phyloP scores from a whole-genome alignment of 1,140 invertebrate species.

The Heterodera carotae region DNA sequence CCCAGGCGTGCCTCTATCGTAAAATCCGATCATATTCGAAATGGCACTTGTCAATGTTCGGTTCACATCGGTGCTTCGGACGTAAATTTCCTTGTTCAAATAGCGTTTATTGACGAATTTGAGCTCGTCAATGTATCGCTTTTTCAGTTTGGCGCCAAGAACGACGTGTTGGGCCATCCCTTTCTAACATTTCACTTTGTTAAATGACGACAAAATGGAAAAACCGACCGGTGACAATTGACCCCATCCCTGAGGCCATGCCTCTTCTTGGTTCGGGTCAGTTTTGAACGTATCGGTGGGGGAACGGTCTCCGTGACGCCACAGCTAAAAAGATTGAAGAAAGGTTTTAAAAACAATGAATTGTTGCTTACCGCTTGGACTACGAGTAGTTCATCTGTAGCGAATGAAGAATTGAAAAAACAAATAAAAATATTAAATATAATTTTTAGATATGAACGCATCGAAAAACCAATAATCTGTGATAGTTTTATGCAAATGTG shows the following conservation, averaged over 20 bases:
- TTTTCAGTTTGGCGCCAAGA: conserved; percentile 39
- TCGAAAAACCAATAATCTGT: conserved; percentile 5
- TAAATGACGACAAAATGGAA: not conserved
- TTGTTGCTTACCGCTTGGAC: conserved; percentile 4
- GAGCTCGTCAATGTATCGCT: conserved; percentile 37
- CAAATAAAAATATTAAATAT: not conserved
- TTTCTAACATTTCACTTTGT: conserved; percentile 8
- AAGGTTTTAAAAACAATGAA: not conserved
- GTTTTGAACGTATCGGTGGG: conserved; percentile 22
- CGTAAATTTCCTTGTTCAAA: conserved; percentile 33
- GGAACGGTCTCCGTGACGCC: conserved; percentile 34
- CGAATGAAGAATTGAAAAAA: not conserved
- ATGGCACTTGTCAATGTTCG: conserved; percentile 46
- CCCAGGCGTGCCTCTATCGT: conserved; percentile 20
- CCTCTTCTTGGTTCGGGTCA: conserved; percentile 32
- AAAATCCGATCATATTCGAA: conserved; percentile 46
- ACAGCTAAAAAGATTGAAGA: conserved; percentile 23
- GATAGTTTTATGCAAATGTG: no score
- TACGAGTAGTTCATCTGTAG: conserved; percentile 21
- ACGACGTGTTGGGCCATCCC: conserved; percentile 46
- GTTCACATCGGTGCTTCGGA: conserved; percentile 42
- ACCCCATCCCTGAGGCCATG: conserved; percentile 33
- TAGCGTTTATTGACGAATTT: conserved; percentile 34
- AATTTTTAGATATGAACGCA: not conserved
- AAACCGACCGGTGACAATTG: conserved; percentile 31